Base-by-base conservation (phyloP, 35 echinoderm and acorn worm species). In the Diadema setosum region DNA sequence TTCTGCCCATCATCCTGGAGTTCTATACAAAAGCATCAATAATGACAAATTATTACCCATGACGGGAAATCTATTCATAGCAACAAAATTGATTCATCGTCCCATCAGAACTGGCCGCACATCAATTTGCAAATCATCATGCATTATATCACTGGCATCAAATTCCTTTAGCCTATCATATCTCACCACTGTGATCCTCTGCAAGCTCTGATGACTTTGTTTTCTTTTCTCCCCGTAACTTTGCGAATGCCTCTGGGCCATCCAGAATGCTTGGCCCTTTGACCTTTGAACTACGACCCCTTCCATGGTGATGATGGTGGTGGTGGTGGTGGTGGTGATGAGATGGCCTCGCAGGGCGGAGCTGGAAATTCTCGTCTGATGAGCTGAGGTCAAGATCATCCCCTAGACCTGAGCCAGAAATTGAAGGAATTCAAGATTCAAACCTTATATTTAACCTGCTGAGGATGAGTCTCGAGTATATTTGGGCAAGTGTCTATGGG, bases 211-310 rank as follows among this genome's bases (percentile, higher is more conserved):
- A 61, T 45, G 60, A 81, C 23, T 65, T 90, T 3, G 8, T 60
- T 60, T 45, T 44, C 43, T 89, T 93, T 46, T 97, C 95, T 23
- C 48, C 59, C 46, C 93, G 42, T n/a, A 94, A 31, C 81, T 90
- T 90, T 14, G 95, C 95, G 70, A 93, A 82, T 5, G 91, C 81
- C 46, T 93, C 95, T 50, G 91, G 95, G 20, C 95, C 95, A 84
- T 93, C 95, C 46, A 85, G 95, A 75, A 97, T 84, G 44, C 95
- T 93, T 11, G 91, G 95, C 16, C 95, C 91, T 87, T 94, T 97
- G 42, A 39, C 84, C 84, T 84, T 93, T 60, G 91, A 87, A 58
- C 67, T 91, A 42, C 73, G 29, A 40, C 80, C 64, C 45, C 84
- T 90, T 3, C 58, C 32, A 73, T 96, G 94, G 57, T 92, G 65